A percentile compares a stretch with the other conserved stretches of the same genome.
phyloP scores from a whole-genome alignment of 1,140 invertebrate species.

The Meloidogyne hapla region DNA sequence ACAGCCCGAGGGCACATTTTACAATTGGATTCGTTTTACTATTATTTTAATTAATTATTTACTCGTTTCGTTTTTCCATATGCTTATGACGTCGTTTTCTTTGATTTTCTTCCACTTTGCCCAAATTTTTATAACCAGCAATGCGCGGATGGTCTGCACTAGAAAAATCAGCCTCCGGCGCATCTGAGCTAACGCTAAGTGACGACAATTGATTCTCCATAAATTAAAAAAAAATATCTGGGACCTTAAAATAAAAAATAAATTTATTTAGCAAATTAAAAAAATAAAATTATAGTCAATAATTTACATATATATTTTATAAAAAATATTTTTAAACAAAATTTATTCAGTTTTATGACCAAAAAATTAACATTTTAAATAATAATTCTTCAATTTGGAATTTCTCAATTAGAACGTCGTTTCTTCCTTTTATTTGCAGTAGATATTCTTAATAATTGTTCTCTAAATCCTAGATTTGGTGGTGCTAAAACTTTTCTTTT shows the following conservation, averaged over 20 bases:
- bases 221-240: neutral
- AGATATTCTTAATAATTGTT: slow-evolving; percentile 24
- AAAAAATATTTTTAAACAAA: neutral
- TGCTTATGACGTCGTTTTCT: slow-evolving; percentile 1
- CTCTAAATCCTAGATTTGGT: slow-evolving; percentile 3
- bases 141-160: neutral
- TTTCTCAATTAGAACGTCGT: neutral
- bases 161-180: neutral
- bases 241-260: neutral
- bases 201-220: neutral
- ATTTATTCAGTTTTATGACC: neutral
- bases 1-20: no score
- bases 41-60: neutral
- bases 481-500: neutral
- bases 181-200: neutral
- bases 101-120: slow-evolving; percentile 11
- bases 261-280: neutral
- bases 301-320: neutral
- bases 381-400: neutral
- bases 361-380: no score
- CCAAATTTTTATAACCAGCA: slow-evolving; percentile 8
- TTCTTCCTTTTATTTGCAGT: slow-evolving; percentile 17
- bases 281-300: neutral
- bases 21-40: neutral
- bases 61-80: slow-evolving; percentile 2